Conservation (phyloP, 2,797 vertebrate species). For the Propithecus perrieri region DNA sequence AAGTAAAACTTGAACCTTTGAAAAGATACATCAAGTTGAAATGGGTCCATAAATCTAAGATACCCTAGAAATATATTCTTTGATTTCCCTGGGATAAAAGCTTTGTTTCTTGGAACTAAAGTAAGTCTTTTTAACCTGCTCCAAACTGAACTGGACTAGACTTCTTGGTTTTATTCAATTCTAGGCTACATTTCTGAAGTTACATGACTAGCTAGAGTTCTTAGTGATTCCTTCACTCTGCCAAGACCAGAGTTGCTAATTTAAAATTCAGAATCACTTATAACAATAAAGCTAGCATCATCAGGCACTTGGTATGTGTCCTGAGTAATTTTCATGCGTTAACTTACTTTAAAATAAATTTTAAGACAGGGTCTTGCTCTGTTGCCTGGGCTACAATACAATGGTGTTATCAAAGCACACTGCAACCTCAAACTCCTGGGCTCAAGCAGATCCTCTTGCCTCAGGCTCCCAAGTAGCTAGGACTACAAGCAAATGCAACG, state of each 20-base stretch:
- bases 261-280: neutral
- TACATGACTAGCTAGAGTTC: neutral
- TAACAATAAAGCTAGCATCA: neutral
- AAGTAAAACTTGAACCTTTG: neutral
- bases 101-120: neutral
- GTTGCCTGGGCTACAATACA: neutral
- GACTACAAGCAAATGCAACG: neutral
- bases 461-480: neutral
- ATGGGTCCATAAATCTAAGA: neutral
- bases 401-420: neutral
- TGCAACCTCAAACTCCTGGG: neutral
- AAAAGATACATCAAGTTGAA: neutral
- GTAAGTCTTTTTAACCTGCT: neutral
- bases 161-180: constrained; percentile 38
- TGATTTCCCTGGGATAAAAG: neutral
- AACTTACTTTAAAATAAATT: neutral
- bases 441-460: neutral
- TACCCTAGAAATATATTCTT: neutral
- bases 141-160: neutral
- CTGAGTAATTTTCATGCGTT: neutral
- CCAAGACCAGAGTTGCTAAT: neutral
- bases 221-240: neutral
- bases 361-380: neutral
- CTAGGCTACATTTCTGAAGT: neutral
- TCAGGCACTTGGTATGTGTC: neutral